phyloP scores from a whole-genome alignment of 2,888 invertebrate species.

The Lottia scabra region DNA sequence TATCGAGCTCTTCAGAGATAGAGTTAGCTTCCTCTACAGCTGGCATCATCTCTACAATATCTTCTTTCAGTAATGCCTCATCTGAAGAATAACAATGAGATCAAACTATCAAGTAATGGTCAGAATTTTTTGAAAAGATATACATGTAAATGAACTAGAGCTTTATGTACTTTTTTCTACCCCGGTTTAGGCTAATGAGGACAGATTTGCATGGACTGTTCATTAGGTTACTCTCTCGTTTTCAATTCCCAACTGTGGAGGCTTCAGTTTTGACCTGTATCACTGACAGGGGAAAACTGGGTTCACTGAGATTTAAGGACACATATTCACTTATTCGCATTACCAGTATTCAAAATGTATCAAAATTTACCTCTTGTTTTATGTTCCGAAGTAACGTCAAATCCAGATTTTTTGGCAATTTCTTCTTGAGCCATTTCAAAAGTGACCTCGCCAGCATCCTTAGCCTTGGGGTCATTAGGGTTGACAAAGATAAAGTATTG shows the following conservation, averaged over 20 bases:
- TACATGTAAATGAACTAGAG: no score
- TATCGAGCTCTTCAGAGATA: conserved; percentile 73
- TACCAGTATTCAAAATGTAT: no score
- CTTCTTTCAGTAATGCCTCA: conserved; percentile 71
- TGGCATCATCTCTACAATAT: conserved; percentile 72
- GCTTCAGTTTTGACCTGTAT: no score
- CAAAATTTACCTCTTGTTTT: conserved; percentile 59
- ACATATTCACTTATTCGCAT: no score
- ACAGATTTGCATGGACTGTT: no score
- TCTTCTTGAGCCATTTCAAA: conserved; percentile 73
- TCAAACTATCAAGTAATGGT: not conserved
- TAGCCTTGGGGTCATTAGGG: conserved; percentile 63
- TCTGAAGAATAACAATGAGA: conserved; percentile 61
- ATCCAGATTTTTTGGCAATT: conserved; percentile 69
- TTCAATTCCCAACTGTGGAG: no score
- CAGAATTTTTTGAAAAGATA: not conserved
- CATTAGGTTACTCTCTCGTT: no score
- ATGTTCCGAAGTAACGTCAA: conserved; percentile 58
- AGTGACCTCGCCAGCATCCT: conserved; percentile 65
- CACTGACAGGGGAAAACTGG: no score
- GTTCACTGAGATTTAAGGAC: no score
- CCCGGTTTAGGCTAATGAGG: no score
- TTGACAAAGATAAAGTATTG: conserved; percentile 73
- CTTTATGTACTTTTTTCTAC: no score
- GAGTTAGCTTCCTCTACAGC: conserved; percentile 73